Evolutionary conservation across 2,113 vertebrate species (phyloP).

Genomic region (Oreotrochilus melanogaster): DNA sequence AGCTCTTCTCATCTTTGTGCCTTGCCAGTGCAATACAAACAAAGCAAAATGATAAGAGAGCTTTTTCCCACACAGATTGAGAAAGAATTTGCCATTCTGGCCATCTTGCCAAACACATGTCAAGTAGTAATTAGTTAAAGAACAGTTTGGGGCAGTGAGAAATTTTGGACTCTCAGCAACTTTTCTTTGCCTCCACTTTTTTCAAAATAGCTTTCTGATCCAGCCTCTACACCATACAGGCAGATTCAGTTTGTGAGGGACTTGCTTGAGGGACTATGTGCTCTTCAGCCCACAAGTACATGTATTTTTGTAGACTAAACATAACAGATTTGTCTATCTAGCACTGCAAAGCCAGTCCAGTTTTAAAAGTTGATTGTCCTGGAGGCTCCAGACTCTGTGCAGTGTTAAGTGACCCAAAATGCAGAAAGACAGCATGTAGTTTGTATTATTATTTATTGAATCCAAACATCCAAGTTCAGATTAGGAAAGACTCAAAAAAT

Average conservation of each 20-base stretch:
- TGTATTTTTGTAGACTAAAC: constrained; percentile 29
- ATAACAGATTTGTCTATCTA: not conserved
- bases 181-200: not conserved
- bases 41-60: not conserved
- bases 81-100: constrained; percentile 23
- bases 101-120: not conserved
- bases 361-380: not conserved
- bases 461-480: not conserved
- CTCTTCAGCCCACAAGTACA: not conserved
- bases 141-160: not conserved
- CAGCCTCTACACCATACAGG: not conserved
- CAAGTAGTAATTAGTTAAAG: constrained; percentile 2
- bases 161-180: not conserved
- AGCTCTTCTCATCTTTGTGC: not conserved
- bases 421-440: not conserved
- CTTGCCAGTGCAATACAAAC: constrained; percentile 22
- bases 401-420: not conserved
- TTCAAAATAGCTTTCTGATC: not conserved
- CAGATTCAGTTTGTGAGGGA: not conserved
- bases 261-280: not conserved
- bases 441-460: constrained; percentile 44
- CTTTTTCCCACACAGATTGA: constrained; percentile 18
- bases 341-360: not conserved
- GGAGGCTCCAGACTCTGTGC: not conserved
- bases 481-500: constrained; percentile 12